Evolutionary conservation across 1,140 invertebrate species (phyloP), one percentile per base, ranked within the genome.

Genomic region (Thereuonema tuberculata): DNA sequence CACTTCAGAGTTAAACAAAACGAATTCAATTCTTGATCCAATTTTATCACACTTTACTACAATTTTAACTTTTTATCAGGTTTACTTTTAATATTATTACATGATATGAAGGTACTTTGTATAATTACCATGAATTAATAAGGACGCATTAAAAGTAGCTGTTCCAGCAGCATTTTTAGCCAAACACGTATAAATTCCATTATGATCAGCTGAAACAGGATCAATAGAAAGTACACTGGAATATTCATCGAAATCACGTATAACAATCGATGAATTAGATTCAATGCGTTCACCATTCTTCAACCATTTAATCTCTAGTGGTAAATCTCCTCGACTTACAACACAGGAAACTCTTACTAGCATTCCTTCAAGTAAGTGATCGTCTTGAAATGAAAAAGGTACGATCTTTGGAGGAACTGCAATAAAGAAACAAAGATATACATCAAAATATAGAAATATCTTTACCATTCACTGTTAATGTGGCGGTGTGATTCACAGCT

Each of bases 401-500:
- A 50, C 48, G 24, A 50, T 50, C 24, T 50, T 50, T 12, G 48
- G 48, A 9, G 48, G 48, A 24, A 50, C 48, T 50, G 48, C 9
- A 50, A 50, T 12, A 21, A 21, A 50, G 12, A 21, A 21, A n/a
- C n/a, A n/a, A n/a, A n/a, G n/a, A n/a, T n/a, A n/a, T n/a, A n/a
- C n/a, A n/a, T n/a, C n/a, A 21, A 24, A 50, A 50, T 20, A 21
- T 12, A 50, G 12, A 5, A 9, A 9, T 21, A 37, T 37, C 17
- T 9, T 37, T 37, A 37, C 31, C 31, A 37, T 37, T 69, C 12
- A 77, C 74, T 27, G 70, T 67, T 31, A 77, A 65, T 0, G 61
- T 59, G 0, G 74, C 71, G 2, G 74, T 74, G 54, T 69, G 72
- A 62, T 67, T 74, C 1, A 64, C 68, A 5, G 62, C 66, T 3